A percentile compares a stretch with the other conserved stretches of the same genome.
These are phyloP conservation scores for Drosophila arawakana DNA, from an alignment of 1,140 invertebrate genomes.

Conservation along the genomic window DNA sequence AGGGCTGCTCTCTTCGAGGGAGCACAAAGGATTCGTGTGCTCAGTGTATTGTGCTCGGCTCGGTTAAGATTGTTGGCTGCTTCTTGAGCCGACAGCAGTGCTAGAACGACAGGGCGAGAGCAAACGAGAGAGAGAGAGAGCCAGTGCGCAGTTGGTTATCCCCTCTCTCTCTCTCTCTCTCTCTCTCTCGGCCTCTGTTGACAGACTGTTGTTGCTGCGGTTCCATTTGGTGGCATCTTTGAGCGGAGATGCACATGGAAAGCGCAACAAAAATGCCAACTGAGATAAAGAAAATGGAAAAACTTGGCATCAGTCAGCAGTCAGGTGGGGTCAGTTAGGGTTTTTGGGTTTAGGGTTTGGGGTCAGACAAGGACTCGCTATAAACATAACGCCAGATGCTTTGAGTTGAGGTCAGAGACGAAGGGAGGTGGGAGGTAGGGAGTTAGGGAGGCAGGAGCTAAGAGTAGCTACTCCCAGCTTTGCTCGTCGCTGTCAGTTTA, in stretches of 20 bases:
- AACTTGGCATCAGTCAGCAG: slow-evolving; percentile 28
- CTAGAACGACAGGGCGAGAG: slow-evolving; percentile 16
- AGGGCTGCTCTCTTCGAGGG: slow-evolving; percentile 37
- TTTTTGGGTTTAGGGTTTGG: background rate
- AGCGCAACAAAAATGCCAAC: slow-evolving; percentile 21
- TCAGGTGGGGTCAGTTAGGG: slow-evolving; percentile 13
- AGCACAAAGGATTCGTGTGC: background rate
- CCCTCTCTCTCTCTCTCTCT: background rate
- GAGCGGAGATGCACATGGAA: slow-evolving; percentile 32
- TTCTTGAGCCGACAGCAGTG: slow-evolving; percentile 40
- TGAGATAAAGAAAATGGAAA: slow-evolving; percentile 60
- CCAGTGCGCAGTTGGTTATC: background rate
- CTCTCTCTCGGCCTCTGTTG: slow-evolving; percentile 15
- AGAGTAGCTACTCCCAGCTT: slow-evolving; percentile 17
- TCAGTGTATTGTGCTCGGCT: slow-evolving; percentile 22
- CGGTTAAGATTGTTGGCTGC: slow-evolving; percentile 28
- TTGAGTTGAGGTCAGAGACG: slow-evolving; percentile 10
- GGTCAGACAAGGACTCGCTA: slow-evolving; percentile 27
- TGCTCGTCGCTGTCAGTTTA: slow-evolving; percentile 65
- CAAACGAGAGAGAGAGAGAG: background rate
- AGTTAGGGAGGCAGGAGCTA: background rate
- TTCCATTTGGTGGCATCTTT: slow-evolving; percentile 23
- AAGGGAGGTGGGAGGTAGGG: slow-evolving; percentile 8
- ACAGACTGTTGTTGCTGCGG: slow-evolving; percentile 26
- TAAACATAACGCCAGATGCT: slow-evolving; percentile 36